Percentiles rank a stretch among this genome's conserved stretches.
These are phyloP conservation scores for Caenorhabditis remanei DNA, from an alignment of 1,140 invertebrate species.

Conservation along the genomic window DNA sequence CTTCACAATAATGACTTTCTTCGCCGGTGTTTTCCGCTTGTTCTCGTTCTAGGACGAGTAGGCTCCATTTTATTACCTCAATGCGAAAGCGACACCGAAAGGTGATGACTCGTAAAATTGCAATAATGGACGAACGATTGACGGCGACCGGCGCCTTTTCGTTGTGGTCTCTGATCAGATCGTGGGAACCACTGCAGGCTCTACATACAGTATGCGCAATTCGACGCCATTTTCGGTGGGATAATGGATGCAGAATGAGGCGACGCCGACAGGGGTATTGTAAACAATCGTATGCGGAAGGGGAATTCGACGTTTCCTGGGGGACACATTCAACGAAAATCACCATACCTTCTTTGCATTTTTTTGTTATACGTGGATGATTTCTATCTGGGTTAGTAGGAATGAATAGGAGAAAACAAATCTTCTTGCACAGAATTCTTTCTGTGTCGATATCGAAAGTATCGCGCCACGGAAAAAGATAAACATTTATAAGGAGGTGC, in stretches of 20 bases:
- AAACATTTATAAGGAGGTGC: too few species aligned
- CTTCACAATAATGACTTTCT: too few species aligned
- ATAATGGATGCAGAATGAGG: not conserved
- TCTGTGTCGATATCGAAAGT: too few species aligned
- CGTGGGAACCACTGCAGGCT: not conserved
- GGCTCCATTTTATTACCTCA: conserved; percentile 2
- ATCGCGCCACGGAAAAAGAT: too few species aligned
- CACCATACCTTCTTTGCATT: too few species aligned
- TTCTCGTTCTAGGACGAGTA: not conserved
- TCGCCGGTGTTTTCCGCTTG: not conserved
- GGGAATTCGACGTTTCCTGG: too few species aligned
- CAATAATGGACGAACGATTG: not conserved
- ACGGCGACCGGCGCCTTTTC: not conserved
- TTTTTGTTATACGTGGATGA: too few species aligned
- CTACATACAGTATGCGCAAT: not conserved
- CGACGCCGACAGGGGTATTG: not conserved
- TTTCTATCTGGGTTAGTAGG: too few species aligned
- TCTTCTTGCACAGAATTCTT: too few species aligned
- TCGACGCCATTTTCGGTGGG: not conserved
- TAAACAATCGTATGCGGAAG: not conserved
- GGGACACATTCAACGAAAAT: too few species aligned
- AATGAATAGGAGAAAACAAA: too few species aligned
- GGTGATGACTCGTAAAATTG: not conserved
- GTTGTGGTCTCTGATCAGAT: not conserved
- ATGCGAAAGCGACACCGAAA: not conserved